Base-by-base conservation (phyloP, 2,113 vertebrate species). In the Danionella cerebrum region DNA sequence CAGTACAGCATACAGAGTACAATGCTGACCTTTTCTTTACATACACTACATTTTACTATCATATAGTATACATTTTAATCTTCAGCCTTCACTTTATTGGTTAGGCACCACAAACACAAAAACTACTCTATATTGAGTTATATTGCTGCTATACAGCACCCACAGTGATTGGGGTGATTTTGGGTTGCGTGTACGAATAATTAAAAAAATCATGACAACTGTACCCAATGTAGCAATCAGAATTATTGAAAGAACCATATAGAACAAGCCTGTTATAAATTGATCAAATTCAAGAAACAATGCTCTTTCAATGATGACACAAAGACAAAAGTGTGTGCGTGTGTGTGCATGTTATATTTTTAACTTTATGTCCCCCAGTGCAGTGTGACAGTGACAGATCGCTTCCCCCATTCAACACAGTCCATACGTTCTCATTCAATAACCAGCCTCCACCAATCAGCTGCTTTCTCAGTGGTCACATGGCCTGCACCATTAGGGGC, bases 311-410 rank as follows among this genome's bases (percentile, higher is more conserved):
- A 62, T 18, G 42, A 57, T 60, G 53, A 62, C 24, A 58, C 75
- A 75, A 48, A 27, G 24, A 67, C 63, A 67, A 41, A 36, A 31
- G 44, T 44, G 36, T 47, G 2, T 65, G 42, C 57, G 22, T 57
- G 59, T 41, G 55, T 41, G 57, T 57, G 65, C 33, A 1, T 75
- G 76, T 79, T 64, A 33, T 77, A 79, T 78, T 77, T 78, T 80
- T 75, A 80, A 83, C 78, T 76, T 81, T 74, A 84, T 77, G 70
- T 80, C 62, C 79, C 74, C 71, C 77, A 14, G n/a, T 69, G 67
- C 65, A 51, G 48, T 12, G n/a, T 65, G 77, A 78, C 70, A 39
- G 74, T 80, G 62, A 82, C 75, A 57, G 53, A 74, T 74, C 68
- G 66, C 71, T 69, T 65, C 62, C 60, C 33, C 54, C 63, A 76